Base-by-base conservation (phyloP, 2,113 vertebrate genomes). In the Brachyhypopomus occidentalis region DNA sequence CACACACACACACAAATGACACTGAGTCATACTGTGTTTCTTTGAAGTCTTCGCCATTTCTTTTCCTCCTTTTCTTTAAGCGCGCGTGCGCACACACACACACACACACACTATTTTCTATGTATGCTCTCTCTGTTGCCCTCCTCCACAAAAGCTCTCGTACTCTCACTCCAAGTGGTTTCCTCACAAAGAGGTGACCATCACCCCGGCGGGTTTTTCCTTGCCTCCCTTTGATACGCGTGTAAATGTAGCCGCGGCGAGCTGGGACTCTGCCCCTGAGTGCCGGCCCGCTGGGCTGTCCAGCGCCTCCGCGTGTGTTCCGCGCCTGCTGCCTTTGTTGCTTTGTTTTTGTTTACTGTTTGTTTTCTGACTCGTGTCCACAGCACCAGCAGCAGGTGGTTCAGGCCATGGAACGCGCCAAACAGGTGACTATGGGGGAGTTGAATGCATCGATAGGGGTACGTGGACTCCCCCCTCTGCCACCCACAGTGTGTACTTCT, bases 351-450 rank as follows among this genome's bases (percentile, higher is more conserved):
- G 34, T 69, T 78, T 72, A 52, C 56, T 30, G 60, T 16, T 59
- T 60, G 23, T 75, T 74, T 78, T 81, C 38, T 41, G 12, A 45
- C 58, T 82, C 41, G 36, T 55, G 14, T 83, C 79, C 67, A 48
- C 92, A 98, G 97, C 96, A 98, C 72, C 97, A 98, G 88, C 96
- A 97, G 89, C 96, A 98, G 88, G 96, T 98, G 86, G 92, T 98
- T 78, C 96, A 98, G 94, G 96, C 96, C 0, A 94, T 98, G 93
- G 97, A 98, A 2, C 89, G 96, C 30, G 96, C 97, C 92, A 97
- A 98, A 95, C 96, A 97, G 93, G 96, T 98, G 91, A 97, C 96
- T 55, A 93, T 97, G 90, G 96, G 94, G 41, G 97, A 98, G 85
- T 95, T 98, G 90, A 97, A 94, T 95, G 97, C 94, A 88, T 95